Base-by-base conservation (phyloP, 2,113 vertebrate species). In the Salvelinus sp. region DNA sequence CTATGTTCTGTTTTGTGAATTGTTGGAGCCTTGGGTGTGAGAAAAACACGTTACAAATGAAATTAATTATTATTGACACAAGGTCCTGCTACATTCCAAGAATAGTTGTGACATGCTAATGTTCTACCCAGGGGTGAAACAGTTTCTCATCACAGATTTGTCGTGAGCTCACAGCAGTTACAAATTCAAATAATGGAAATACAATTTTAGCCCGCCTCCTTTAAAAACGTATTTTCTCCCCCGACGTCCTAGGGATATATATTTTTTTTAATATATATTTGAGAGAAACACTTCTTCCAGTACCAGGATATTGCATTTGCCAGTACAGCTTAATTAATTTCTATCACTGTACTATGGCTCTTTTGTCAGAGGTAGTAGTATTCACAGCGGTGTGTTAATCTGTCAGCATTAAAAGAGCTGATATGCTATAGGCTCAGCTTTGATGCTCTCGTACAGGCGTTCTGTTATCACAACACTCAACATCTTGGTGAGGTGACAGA, bases 391-490 rank as follows among this genome's bases (percentile, higher is more conserved):
- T 14, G 14, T 25, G 79, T 20, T 74, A 60, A 64, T 73, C 28
- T 70, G 14, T 28, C 62, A 67, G 47, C 27, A 67, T 69, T 60
- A 75, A 79, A 25, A 60, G 71, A 25, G 63, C 16, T 47, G 60
- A 82, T 67, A 82, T 2, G n/a, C 10, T 58, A n/a, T 4, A 27
- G 38, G 60, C 72, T 22, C 30, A 2, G 60, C 65, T 85, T 79
- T 79, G 67, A 79, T 74, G 68, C 76, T 70, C 25, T 76, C 20
- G 1, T 57, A 58, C 33, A 3, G 27, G 6, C 62, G 73, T 84
- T 74, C 28, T 77, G 72, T 77, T 79, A 76, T 83, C 74, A 66
- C 22, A 78, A 28, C 77, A 73, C 80, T 86, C 69, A 38, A 72
- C 78, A 76, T 60, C 9, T 68, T 82, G 79, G 85, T 72, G 73